These are phyloP conservation scores for Calyptomena viridis DNA, from an alignment of 2,113 vertebrate genomes.

Conservation along the genomic window DNA sequence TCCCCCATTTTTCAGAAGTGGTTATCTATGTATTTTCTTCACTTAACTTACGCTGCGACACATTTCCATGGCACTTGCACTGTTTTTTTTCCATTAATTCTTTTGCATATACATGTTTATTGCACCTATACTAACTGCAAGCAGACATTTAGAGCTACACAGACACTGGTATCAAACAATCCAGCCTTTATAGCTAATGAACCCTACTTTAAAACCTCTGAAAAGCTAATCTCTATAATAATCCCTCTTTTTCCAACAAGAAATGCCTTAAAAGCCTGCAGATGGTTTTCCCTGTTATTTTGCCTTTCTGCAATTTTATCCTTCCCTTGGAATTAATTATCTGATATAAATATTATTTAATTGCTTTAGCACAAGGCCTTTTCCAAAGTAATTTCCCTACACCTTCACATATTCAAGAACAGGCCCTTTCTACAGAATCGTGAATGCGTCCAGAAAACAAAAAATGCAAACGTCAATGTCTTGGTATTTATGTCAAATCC, in stretches of 20 bases:
- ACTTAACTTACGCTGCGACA: not conserved
- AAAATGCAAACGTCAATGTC: not conserved
- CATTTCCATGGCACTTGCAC: not conserved
- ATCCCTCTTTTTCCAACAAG: not conserved
- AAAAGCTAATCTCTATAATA: not conserved
- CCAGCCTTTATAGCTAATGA: not conserved
- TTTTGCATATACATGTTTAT: not conserved
- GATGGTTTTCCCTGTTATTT: not conserved
- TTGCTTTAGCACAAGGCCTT: not conserved
- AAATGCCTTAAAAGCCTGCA: conserved; percentile 5
- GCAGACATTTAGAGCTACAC: not conserved
- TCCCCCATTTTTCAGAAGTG: not conserved
- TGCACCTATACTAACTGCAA: conserved; percentile 4
- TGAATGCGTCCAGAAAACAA: not conserved
- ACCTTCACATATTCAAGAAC: not conserved
- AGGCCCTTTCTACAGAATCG: not conserved
- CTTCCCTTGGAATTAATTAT: conserved; percentile 31
- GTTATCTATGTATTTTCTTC: not conserved
- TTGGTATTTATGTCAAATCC: conserved; percentile 2
- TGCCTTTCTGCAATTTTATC: not conserved
- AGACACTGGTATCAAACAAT: not conserved
- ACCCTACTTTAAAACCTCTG: not conserved
- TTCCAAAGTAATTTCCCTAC: not conserved
- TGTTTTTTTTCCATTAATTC: not conserved
- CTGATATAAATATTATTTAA: conserved; percentile 27